Evolutionary conservation across 2,113 vertebrate genomes (phyloP).

Genomic region (Alces alces): DNA sequence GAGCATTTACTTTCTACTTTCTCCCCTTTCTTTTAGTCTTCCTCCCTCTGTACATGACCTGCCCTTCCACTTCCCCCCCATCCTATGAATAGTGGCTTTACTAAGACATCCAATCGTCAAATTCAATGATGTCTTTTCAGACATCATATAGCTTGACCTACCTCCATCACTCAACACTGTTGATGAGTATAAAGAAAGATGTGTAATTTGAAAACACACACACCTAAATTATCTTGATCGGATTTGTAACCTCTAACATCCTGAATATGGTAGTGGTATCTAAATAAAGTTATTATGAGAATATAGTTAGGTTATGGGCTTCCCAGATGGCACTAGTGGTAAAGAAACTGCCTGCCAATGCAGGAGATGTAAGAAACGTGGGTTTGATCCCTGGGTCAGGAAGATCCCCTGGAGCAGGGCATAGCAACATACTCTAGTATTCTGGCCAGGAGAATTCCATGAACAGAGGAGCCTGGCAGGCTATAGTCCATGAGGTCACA

Average conservation of each 20-base stretch:
- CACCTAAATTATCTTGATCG: neutral
- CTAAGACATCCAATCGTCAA: neutral
- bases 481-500: neutral
- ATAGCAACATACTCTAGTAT: neutral
- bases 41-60: neutral
- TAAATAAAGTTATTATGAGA: neutral
- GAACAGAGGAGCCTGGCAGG: neutral
- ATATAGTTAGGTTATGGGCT: neutral
- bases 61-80: neutral
- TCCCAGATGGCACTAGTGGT: neutral
- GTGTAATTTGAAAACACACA: neutral
- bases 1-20: neutral
- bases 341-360: neutral
- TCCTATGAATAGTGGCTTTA: neutral
- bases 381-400: neutral
- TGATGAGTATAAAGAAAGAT: neutral
- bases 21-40: neutral
- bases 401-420: neutral
- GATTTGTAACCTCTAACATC: neutral
- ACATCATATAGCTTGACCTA: neutral
- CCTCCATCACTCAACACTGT: neutral
- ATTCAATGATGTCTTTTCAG: neutral
- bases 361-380: accelerated
- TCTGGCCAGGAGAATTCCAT: neutral
- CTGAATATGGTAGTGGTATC: neutral